These are phyloP conservation scores for Andrena dorsata DNA, from an alignment of 2,888 invertebrate species.

Conservation along the genomic window DNA sequence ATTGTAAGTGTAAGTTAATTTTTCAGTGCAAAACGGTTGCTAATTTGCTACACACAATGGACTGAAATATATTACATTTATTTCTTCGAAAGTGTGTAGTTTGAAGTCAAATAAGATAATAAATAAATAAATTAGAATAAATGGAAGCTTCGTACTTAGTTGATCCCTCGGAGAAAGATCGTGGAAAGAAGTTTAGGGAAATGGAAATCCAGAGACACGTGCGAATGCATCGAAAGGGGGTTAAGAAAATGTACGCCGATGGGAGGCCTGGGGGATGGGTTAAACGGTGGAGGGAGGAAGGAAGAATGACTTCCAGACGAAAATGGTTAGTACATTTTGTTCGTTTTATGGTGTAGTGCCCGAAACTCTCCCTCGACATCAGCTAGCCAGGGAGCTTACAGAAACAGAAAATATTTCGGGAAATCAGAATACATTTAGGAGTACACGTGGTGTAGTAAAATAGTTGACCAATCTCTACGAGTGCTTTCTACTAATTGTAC, in stretches of 20 bases:
- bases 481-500: background rate
- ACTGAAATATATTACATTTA: too few species aligned
- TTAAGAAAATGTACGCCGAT: conserved; percentile 50
- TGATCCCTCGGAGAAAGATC: conserved; percentile 20
- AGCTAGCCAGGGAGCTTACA: conserved; percentile 64
- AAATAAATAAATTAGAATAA: conserved; percentile 14
- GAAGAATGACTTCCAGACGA: conserved; percentile 54
- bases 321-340: conserved; percentile 68
- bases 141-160: conserved; percentile 52
- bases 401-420: conserved; percentile 73
- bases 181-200: conserved; percentile 67
- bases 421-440: conserved; percentile 41
- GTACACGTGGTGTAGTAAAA: conserved; percentile 15
- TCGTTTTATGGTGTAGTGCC: conserved; percentile 75
- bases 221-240: conserved; percentile 40
- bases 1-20: too few species aligned
- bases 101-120: too few species aligned
- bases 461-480: background rate
- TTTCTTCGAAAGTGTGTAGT: too few species aligned
- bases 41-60: too few species aligned
- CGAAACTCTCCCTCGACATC: conserved; percentile 67
- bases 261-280: conserved; percentile 30
- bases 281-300: conserved; percentile 17
- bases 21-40: too few species aligned
- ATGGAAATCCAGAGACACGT: conserved; percentile 60